Evolutionary conservation across 2,888 invertebrate species (phyloP), one percentile per base, ranked within the genome.

Genomic region (Phasia obesa): DNA sequence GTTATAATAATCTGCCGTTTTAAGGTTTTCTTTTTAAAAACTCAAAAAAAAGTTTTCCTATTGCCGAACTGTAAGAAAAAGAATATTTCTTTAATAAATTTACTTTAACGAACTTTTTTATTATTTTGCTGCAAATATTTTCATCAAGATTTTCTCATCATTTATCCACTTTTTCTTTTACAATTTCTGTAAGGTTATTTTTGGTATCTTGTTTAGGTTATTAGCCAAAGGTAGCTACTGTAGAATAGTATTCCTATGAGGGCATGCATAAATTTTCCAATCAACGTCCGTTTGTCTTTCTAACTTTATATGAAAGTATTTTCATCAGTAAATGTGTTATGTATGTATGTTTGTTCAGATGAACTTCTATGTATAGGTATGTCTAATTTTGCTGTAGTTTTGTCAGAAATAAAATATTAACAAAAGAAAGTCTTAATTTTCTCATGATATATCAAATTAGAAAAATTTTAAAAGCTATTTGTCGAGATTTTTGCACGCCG

Each of bases 261-360:
- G 70, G 60, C 62, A 82, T 84, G 85, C 83, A 86, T 86, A 86
- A 86, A 86, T 86, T 86, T 86, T 85, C 81, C 86, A 86, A 86
- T 86, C 86, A 86, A 85, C 86, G 85, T 86, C 81, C 81, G 86
- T 84, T 85, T 86, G 86, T 85, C 75, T 84, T 69, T 21, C 38
- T 21, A 65, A 71, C 25, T 81, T 83, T 84, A 64, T 82, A 67
- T 77, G 64, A 73, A 67, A 23, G 4, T 27, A 13, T 51, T 59
- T 75, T 25, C 38, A 47, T 47, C 25, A 23, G 23, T 60, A 27
- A 27, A 15, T 19, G 4, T 42, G 9, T 53, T 53, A 4, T 21
- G 15, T 59, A 31, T 75, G 51, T 27, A 38, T 77, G 62, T 6
- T 31, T 31, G 6, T 6, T 1, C 11, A 35, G 5, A 11, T 35